Evolutionary conservation across 1,140 invertebrate species (phyloP).

Genomic region (Aculops lycopersici): DNA sequence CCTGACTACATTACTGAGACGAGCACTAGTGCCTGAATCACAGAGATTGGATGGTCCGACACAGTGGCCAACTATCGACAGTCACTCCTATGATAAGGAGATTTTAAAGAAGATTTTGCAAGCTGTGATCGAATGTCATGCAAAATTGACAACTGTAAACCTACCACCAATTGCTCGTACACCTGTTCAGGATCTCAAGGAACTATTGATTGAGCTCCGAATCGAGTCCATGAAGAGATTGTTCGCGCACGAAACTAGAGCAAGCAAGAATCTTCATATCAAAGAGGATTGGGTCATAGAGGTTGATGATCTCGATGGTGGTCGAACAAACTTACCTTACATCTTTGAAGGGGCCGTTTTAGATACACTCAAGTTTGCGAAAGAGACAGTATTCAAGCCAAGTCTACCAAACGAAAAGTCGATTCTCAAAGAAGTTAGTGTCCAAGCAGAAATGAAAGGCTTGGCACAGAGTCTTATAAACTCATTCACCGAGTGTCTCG

Average conservation of each 20-base stretch:
- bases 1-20: constrained; percentile 28
- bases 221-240: constrained; percentile 51
- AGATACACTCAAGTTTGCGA: constrained; percentile 46
- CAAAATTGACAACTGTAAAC: constrained; percentile 23
- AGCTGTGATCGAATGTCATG: constrained; percentile 22
- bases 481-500: constrained; percentile 15
- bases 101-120: constrained; percentile 41
- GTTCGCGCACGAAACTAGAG: constrained; percentile 44
- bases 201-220: constrained; percentile 50
- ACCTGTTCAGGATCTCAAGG: constrained; percentile 42
- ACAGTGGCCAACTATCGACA: constrained; percentile 14
- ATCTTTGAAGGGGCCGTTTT: constrained; percentile 45
- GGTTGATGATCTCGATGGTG: constrained; percentile 39
- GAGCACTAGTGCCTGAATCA: constrained; percentile 28
- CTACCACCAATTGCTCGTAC: constrained; percentile 27
- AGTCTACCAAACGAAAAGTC: constrained; percentile 6
- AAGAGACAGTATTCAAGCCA: constrained; percentile 39
- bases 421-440: constrained; percentile 14
- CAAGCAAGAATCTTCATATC: constrained; percentile 35
- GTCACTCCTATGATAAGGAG: too few species aligned
- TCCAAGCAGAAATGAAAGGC: constrained; percentile 16
- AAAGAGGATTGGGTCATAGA: constrained; percentile 63
- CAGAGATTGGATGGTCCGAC: constrained; percentile 14
- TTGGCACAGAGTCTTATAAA: constrained; percentile 30
- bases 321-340: constrained; percentile 48